phyloP scores from a whole-genome alignment of 2,113 vertebrate species.

The Gulo gulo region DNA sequence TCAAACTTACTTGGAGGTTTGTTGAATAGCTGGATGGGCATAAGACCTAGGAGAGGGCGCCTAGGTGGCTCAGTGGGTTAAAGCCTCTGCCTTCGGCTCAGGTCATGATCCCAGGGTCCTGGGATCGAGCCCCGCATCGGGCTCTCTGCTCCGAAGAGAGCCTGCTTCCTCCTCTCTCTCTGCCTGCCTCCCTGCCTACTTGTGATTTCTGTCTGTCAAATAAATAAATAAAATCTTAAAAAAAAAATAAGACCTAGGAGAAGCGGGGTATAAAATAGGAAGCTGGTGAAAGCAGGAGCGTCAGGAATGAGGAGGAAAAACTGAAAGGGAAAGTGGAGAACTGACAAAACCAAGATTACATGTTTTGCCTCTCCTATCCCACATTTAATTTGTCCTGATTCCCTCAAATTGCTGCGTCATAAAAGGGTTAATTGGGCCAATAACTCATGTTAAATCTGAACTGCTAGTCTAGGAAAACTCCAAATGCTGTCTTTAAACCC shows the following conservation, averaged over 20 bases:
- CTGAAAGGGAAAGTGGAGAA: not conserved
- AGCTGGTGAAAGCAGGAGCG: not conserved
- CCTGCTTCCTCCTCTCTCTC: too few relatives aligned
- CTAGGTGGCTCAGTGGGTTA: too few relatives aligned
- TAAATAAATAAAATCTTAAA: too few relatives aligned
- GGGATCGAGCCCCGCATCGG: too few relatives aligned
- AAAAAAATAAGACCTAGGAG: not conserved
- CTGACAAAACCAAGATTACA: not conserved
- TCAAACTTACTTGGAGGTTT: not conserved
- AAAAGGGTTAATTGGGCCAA: not conserved
- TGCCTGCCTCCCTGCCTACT: too few relatives aligned
- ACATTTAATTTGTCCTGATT: not conserved
- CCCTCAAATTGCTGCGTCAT: not conserved
- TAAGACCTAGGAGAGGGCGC: not conserved
- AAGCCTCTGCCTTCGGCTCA: too few relatives aligned
- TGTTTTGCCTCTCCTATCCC: not conserved
- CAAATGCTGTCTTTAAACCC: not conserved
- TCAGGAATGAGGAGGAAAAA: not conserved
- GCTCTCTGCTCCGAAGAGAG: too few relatives aligned
- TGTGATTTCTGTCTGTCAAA: too few relatives aligned
- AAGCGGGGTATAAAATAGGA: not conserved
- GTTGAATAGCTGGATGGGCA: not conserved
- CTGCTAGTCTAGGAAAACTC: not conserved
- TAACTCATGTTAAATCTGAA: constrained; percentile 10
- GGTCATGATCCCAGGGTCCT: too few relatives aligned